Conservation (phyloP, 2,888 invertebrate species). For the Drosophila monieri region DNA sequence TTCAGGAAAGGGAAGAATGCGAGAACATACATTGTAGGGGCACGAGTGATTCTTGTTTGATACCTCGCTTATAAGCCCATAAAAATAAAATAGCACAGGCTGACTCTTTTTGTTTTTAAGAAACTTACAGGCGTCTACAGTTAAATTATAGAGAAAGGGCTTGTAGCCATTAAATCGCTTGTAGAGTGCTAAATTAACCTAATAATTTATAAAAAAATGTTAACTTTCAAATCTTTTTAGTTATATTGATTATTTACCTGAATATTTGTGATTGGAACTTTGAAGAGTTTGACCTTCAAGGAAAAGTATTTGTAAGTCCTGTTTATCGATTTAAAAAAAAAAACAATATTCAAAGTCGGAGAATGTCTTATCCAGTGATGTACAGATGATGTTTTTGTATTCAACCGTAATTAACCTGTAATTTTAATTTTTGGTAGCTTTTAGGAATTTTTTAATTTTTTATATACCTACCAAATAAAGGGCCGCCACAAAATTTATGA, state of each 20-base stretch:
- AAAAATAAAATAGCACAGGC: conserved; percentile 7
- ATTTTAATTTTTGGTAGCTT: not conserved
- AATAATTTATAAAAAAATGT: not conserved
- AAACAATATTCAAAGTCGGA: not conserved
- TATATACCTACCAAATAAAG: too few relatives aligned
- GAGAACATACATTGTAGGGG: conserved; percentile 4
- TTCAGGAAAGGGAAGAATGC: conserved; percentile 11
- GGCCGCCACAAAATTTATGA: too few relatives aligned
- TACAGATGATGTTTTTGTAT: not conserved
- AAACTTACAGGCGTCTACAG: conserved; percentile 12
- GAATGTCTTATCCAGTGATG: not conserved
- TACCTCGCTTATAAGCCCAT: not conserved
- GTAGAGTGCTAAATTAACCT: not conserved
- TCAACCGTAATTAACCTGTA: not conserved
- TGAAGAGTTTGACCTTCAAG: not conserved
- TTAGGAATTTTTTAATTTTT: not conserved
- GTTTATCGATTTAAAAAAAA: conserved; percentile 4
- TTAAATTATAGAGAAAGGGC: conserved; percentile 24
- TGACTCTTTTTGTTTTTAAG: not conserved
- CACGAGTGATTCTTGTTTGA: conserved; percentile 19
- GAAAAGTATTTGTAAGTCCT: conserved; percentile 12
- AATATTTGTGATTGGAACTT: not conserved
- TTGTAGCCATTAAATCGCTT: conserved; percentile 12
- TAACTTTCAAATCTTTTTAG: not conserved
- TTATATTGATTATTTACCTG: not conserved